Evolutionary conservation across 2,888 invertebrate species (phyloP).

Genomic region (Lasius fuliginosus): DNA sequence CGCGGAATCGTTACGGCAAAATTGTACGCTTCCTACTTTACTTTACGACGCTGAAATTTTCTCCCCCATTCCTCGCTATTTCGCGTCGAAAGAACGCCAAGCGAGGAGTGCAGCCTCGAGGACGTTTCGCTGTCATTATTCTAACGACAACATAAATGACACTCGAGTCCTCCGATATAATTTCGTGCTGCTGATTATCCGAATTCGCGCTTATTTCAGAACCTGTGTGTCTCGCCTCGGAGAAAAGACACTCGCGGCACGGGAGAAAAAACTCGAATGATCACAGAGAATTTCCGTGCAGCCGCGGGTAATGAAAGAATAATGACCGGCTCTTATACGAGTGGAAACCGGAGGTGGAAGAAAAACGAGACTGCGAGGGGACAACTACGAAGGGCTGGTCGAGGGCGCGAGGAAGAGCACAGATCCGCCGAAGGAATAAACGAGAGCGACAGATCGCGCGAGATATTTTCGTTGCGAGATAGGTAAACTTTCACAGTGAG

Average conservation of each 20-base stretch:
- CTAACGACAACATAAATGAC: constrained; percentile 57
- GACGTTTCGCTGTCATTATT: constrained; percentile 54
- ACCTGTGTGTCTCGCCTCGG: background rate
- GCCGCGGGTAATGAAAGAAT: constrained; percentile 65
- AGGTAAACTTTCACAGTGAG: constrained; percentile 69
- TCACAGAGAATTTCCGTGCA: constrained; percentile 22
- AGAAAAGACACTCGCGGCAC: constrained; percentile 8
- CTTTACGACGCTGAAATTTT: constrained; percentile 10
- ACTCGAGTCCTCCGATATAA: constrained; percentile 44
- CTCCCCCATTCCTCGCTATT: constrained; percentile 13
- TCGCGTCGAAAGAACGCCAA: constrained; percentile 34
- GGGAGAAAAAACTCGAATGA: background rate
- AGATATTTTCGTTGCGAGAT: constrained; percentile 63
- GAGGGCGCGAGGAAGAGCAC: background rate
- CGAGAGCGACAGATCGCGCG: constrained; percentile 59
- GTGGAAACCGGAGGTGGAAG: background rate
- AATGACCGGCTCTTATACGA: constrained; percentile 59
- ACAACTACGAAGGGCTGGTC: background rate
- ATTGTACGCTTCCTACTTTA: constrained; percentile 20
- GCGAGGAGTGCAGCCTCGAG: constrained; percentile 39
- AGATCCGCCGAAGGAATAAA: constrained; percentile 56
- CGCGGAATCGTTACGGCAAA: constrained; percentile 31
- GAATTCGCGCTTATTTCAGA: constrained; percentile 32
- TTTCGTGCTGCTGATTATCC: constrained; percentile 40
- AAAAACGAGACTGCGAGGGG: background rate